Base-by-base conservation (phyloP, 2,113 vertebrate genomes). In the Malurus elegans region DNA sequence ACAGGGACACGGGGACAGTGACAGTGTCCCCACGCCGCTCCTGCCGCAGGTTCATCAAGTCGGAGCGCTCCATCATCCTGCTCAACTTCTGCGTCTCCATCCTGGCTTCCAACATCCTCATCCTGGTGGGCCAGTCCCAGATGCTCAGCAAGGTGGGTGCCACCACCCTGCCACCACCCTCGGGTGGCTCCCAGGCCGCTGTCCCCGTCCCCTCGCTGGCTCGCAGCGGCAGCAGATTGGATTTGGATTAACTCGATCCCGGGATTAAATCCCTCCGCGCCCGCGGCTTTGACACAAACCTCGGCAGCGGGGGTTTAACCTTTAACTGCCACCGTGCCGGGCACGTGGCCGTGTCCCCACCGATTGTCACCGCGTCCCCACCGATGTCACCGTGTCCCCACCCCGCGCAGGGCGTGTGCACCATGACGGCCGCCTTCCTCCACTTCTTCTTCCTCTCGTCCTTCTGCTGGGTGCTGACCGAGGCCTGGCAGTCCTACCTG, bases 371-470 rank as follows among this genome's bases (percentile, higher is more conserved):
- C 12, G 26, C 0, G 45, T 3, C 6, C 24, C 29, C 12, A 36
- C 2, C 56, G 48, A 86, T 1, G 8, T 18, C 25, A 5, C 71
- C 12, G 0, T 2, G 9, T 81, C 76, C 80, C 51, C 82, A 3
- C 70, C 42, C 73, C 0, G 4, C 0, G 4, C 91, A 99, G 99
- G 99, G 98, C 1, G 98, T 99, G 42, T 99, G 99, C 97, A 99
- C 99, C 94, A 98, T 99, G 98, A 99, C 99, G 1, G 99, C 99
- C 3, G 99, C 99, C 91, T 99, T 99, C 97, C 98, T 99, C 92
- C 99, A 99, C 97, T 99, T 99, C 98, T 99, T 99, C 98, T 99
- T 99, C 98, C 98, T 99, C 97, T 99, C 99, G 2, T 99, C 99
- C 72, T 99, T 99, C 98, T 99, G 99, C 98, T 99, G 99, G 99